Conservation (phyloP, 2,797 vertebrate species). For the Nyctibius grandis region DNA sequence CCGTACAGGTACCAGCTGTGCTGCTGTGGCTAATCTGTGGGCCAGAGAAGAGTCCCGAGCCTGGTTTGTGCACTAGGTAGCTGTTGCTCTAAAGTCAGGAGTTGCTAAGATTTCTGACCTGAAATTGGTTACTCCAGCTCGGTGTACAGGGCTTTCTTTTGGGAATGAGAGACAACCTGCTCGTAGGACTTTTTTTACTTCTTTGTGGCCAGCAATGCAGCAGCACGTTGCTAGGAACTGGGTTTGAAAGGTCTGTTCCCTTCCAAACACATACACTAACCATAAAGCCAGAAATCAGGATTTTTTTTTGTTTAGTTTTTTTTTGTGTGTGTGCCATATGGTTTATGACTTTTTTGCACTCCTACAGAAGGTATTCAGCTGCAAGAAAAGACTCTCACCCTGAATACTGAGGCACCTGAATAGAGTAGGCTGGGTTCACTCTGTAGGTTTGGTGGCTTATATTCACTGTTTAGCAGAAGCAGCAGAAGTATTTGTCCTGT, state of each 20-base stretch:
- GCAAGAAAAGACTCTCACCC: background rate
- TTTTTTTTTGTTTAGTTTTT: background rate
- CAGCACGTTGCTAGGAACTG: background rate
- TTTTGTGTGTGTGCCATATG: background rate
- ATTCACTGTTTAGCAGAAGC: background rate
- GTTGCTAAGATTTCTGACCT: background rate
- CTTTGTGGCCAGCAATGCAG: background rate
- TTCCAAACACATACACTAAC: background rate
- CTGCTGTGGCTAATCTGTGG: background rate
- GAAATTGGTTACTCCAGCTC: background rate
- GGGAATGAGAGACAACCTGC: background rate
- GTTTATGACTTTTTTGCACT: background rate
- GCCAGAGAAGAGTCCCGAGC: background rate
- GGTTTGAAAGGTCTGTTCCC: background rate
- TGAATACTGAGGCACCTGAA: rapidly evolving
- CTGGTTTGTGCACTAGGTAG: rapidly evolving
- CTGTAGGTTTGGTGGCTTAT: background rate
- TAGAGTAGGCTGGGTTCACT: background rate
- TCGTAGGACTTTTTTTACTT: background rate
- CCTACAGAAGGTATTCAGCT: background rate
- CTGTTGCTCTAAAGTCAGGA: background rate
- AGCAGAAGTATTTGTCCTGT: background rate
- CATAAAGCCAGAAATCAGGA: background rate
- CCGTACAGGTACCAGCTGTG: rapidly evolving
- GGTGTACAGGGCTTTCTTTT: background rate